Evolutionary conservation across 2,797 vertebrate genomes (phyloP).

Genomic region (Arctocebus calabarensis): DNA sequence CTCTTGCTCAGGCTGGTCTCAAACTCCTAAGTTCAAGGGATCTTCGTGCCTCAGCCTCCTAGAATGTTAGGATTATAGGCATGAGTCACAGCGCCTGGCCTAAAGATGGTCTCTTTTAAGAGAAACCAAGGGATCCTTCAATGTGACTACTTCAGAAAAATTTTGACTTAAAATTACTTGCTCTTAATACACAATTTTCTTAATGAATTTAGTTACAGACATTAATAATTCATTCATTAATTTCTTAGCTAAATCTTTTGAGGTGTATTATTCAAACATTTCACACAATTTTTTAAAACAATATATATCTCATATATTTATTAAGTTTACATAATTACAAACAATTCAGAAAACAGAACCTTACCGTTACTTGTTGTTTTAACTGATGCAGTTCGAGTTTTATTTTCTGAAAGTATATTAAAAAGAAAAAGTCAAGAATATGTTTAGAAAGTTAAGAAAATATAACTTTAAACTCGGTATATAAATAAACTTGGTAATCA

Average conservation of each 20-base stretch:
- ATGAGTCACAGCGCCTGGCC: too few relatives aligned
- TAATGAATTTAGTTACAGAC: constrained; percentile 20
- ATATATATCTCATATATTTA: not conserved
- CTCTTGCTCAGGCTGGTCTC: not conserved
- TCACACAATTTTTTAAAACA: constrained; percentile 3
- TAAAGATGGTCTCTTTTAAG: not conserved
- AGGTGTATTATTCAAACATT: constrained; percentile 1
- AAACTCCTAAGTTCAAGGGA: not conserved
- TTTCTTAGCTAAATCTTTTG: not conserved
- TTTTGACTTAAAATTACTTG: constrained; percentile 29
- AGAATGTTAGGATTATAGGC: too few relatives aligned
- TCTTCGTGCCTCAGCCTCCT: not conserved
- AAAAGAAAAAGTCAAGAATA: constrained; percentile 59
- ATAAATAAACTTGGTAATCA: not conserved
- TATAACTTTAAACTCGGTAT: not conserved
- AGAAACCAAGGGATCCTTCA: not conserved
- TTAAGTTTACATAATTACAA: not conserved
- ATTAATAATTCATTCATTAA: not conserved
- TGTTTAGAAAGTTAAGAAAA: constrained; percentile 17
- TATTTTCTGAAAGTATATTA: constrained; percentile 90
- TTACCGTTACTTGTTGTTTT: constrained; percentile 87
- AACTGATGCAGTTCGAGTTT: constrained; percentile 90
- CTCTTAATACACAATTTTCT: constrained; percentile 28
- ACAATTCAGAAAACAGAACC: constrained; percentile 68
- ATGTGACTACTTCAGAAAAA: not conserved